A percentile compares a stretch with the other conserved stretches of the same genome.
phyloP scores from a whole-genome alignment of 2,888 invertebrate genomes.

The Troilus luridus region DNA sequence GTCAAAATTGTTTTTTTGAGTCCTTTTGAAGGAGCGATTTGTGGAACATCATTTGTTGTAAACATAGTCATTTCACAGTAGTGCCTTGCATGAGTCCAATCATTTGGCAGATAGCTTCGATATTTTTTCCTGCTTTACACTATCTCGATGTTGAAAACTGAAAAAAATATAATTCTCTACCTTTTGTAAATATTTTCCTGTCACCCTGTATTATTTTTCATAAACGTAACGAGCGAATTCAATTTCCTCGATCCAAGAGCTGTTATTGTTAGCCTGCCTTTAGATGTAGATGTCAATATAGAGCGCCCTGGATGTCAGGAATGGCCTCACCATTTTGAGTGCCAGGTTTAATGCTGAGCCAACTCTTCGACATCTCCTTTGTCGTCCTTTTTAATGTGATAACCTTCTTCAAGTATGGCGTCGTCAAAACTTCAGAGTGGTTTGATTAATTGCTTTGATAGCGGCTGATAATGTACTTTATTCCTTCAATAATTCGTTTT shows the following conservation, averaged over 20 bases:
- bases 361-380: slow-evolving; percentile 11
- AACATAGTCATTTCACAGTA: too few relatives aligned
- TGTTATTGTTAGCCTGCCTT: not conserved
- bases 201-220: not conserved
- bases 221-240: not conserved
- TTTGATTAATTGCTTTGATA: slow-evolving; percentile 11
- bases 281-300: not conserved
- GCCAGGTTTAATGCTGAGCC: not conserved
- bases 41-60: too few relatives aligned
- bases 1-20: too few relatives aligned
- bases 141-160: not conserved
- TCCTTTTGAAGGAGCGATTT: too few relatives aligned
- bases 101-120: too few relatives aligned
- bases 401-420: not conserved
- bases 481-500: not conserved
- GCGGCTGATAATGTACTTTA: not conserved
- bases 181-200: not conserved
- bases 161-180: not conserved
- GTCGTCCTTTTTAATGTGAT: not conserved
- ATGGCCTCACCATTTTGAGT: not conserved
- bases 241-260: not conserved
- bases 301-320: not conserved
- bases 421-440: slow-evolving; percentile 16
- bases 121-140: not conserved
- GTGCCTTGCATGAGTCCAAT: too few relatives aligned